Conservation (phyloP, 1,140 invertebrate species). For the Acyrthosiphon pisum region DNA sequence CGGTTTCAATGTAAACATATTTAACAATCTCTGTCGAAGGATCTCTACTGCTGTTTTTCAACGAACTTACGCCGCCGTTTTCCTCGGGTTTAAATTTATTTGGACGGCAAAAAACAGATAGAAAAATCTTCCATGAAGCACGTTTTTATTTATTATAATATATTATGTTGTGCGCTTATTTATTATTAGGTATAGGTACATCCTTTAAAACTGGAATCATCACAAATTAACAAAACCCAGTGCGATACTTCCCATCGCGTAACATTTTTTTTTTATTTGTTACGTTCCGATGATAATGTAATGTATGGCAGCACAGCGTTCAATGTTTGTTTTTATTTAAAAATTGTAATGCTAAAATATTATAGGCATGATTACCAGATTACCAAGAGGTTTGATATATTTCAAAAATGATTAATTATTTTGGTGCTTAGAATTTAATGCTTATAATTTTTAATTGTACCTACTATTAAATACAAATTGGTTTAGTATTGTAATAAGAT, state of each 20-base stretch:
- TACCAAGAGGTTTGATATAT: no score
- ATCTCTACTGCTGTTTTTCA: background rate
- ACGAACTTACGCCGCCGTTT: background rate
- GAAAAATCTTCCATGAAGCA: background rate
- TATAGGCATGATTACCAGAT: no score
- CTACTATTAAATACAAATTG: no score
- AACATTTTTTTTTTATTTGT: background rate
- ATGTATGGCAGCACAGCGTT: background rate
- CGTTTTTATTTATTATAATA: background rate
- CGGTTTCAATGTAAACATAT: constrained; percentile 26
- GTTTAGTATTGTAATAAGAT: no score
- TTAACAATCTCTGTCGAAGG: constrained; percentile 10
- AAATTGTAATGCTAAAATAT: no score
- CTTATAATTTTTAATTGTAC: no score
- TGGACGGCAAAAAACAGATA: background rate
- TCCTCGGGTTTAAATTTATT: background rate
- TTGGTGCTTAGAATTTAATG: no score
- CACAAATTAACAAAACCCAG: background rate
- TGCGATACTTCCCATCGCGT: background rate
- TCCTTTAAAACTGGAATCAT: background rate
- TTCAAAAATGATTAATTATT: no score
- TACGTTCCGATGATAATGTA: background rate
- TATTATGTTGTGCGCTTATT: background rate
- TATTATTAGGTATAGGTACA: background rate
- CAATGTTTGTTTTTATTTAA: background rate